These are phyloP conservation scores for Lepidochitona cinerea DNA, from an alignment of 2,888 invertebrate species.

Conservation along the genomic window DNA sequence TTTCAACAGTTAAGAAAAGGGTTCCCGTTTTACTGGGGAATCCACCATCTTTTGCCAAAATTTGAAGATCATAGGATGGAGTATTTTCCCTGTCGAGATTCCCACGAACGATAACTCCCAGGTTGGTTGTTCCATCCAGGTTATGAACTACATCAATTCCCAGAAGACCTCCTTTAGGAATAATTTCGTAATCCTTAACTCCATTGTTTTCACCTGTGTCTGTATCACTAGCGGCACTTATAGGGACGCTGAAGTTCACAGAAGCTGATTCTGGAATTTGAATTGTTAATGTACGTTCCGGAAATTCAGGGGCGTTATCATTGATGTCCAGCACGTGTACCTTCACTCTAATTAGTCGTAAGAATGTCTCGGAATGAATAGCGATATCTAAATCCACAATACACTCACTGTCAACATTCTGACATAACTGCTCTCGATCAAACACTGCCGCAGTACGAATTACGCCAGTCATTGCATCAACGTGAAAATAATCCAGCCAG, in stretches of 20 bases:
- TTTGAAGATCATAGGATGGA: neutral
- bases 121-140: slow-evolving; percentile 22
- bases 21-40: neutral
- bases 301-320: slow-evolving; percentile 3
- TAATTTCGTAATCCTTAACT: slow-evolving; percentile 11
- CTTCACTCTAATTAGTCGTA: neutral
- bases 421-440: slow-evolving; percentile 1
- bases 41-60: slow-evolving; percentile 10
- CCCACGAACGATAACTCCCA: slow-evolving; percentile 16
- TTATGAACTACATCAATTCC: slow-evolving; percentile 23
- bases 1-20: neutral
- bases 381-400: neutral
- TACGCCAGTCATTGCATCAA: neutral
- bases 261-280: neutral
- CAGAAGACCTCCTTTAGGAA: slow-evolving; percentile 13
- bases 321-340: neutral
- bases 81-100: slow-evolving; percentile 2
- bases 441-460: neutral
- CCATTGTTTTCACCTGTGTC: slow-evolving; percentile 15
- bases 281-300: neutral
- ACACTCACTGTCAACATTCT: neutral
- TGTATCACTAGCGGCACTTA: slow-evolving; percentile 5
- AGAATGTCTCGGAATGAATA: neutral
- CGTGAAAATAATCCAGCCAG: neutral
- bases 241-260: neutral